phyloP scores from a whole-genome alignment of 2,797 vertebrate species.

The Buphagus erythrorhynchus region DNA sequence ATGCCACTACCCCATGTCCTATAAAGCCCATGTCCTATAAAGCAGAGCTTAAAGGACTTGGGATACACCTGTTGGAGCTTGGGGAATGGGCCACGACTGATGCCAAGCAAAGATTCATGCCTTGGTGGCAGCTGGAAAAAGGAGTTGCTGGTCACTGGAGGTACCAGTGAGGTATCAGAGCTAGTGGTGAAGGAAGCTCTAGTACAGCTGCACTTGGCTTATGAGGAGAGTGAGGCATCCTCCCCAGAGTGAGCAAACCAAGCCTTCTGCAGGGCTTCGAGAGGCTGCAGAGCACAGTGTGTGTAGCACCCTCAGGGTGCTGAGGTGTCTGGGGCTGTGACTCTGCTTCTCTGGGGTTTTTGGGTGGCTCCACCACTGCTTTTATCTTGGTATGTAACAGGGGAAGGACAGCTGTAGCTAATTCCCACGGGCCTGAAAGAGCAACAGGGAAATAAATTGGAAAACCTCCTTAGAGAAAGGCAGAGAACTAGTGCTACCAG shows the following conservation, averaged over 20 bases:
- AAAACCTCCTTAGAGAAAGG: not conserved
- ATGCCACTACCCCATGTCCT: no score
- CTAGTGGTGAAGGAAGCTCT: not conserved
- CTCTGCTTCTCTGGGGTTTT: not conserved
- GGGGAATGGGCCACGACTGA: rapidly evolving
- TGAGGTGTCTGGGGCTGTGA: not conserved
- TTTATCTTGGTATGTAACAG: not conserved
- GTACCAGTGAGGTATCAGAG: rapidly evolving
- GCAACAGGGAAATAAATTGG: not conserved
- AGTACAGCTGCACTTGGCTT: not conserved
- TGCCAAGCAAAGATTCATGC: rapidly evolving
- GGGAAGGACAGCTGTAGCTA: not conserved
- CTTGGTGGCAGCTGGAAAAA: not conserved
- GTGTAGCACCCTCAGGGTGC: not conserved
- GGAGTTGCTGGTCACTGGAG: not conserved
- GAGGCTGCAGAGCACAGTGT: not conserved
- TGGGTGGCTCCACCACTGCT: not conserved
- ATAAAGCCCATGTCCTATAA: rapidly evolving
- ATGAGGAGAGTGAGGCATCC: not conserved
- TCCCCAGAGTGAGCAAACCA: not conserved
- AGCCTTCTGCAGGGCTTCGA: not conserved
- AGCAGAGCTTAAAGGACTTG: not conserved
- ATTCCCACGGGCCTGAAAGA: not conserved
- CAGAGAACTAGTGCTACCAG: not conserved
- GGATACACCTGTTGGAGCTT: not conserved